phyloP scores from a whole-genome alignment of 2,113 vertebrate genomes.

The Sminthopsis crassicaudata region DNA sequence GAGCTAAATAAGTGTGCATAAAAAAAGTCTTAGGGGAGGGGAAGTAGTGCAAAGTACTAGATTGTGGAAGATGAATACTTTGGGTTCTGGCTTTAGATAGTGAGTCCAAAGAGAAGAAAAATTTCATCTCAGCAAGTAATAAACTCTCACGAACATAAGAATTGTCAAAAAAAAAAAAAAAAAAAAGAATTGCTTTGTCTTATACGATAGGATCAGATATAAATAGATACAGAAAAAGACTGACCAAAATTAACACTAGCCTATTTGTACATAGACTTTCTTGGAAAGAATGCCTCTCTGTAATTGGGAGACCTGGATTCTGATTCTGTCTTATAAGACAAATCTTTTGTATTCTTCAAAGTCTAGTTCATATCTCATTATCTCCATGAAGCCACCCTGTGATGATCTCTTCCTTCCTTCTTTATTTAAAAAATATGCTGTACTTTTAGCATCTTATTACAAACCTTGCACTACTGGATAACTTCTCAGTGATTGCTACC shows the following conservation, averaged over 20 bases:
- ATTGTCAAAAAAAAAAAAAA: neutral
- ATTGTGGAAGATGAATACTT: neutral
- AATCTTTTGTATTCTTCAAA: neutral
- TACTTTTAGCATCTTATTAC: neutral
- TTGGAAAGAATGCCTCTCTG: too few species aligned
- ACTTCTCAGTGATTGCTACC: neutral
- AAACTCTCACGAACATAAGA: neutral
- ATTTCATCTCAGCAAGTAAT: neutral
- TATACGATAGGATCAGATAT: neutral
- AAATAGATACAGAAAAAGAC: too few species aligned
- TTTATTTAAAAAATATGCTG: neutral
- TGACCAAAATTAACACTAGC: too few species aligned
- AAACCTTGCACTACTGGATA: neutral
- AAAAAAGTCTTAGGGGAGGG: neutral
- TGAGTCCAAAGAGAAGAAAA: neutral
- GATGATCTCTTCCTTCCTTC: neutral
- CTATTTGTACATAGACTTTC: too few species aligned
- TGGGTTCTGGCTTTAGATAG: neutral
- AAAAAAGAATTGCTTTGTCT: neutral
- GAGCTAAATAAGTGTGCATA: neutral
- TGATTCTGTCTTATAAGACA: too few species aligned
- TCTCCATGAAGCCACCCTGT: neutral
- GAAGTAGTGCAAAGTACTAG: neutral
- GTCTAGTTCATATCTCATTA: neutral
- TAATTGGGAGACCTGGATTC: too few species aligned